Evolutionary conservation across 1,140 invertebrate species (phyloP).

Genomic region (Leptestheria dahalacensis): DNA sequence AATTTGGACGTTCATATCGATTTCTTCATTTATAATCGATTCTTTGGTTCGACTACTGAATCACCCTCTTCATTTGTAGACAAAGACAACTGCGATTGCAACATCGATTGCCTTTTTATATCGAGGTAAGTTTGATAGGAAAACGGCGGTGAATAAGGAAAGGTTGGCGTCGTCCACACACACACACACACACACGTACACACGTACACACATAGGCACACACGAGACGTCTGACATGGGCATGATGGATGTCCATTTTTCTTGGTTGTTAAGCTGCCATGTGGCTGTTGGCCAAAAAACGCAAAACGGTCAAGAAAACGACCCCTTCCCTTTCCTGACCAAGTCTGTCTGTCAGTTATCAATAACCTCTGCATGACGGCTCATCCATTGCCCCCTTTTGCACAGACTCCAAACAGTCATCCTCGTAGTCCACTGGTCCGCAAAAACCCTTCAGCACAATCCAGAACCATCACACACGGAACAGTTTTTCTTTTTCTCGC

Average conservation of each 20-base stretch:
- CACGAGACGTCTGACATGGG: background rate
- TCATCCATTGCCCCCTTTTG: conserved; percentile 8
- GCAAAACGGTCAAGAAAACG: background rate
- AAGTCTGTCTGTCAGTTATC: conserved; percentile 14
- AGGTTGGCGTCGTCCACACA: conserved; percentile 6
- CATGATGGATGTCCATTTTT: conserved; percentile 11
- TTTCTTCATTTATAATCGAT: no score
- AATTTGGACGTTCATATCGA: no score
- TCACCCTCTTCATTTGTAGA: no score
- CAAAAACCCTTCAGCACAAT: background rate
- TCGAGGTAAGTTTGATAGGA: no score
- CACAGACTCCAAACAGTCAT: background rate
- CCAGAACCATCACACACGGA: no score
- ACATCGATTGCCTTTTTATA: no score
- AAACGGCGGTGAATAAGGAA: background rate
- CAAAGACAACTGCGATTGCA: no score
- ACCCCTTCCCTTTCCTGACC: conserved; percentile 10
- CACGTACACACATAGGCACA: background rate
- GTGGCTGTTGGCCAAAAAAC: conserved; percentile 3
- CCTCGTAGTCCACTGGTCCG: background rate
- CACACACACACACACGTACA: no score
- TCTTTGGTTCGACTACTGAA: no score
- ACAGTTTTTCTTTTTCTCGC: background rate
- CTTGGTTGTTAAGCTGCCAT: background rate
- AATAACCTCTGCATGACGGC: conserved; percentile 9